Conservation (phyloP, 2,797 vertebrate species). For the Hipposideros larvatus region DNA sequence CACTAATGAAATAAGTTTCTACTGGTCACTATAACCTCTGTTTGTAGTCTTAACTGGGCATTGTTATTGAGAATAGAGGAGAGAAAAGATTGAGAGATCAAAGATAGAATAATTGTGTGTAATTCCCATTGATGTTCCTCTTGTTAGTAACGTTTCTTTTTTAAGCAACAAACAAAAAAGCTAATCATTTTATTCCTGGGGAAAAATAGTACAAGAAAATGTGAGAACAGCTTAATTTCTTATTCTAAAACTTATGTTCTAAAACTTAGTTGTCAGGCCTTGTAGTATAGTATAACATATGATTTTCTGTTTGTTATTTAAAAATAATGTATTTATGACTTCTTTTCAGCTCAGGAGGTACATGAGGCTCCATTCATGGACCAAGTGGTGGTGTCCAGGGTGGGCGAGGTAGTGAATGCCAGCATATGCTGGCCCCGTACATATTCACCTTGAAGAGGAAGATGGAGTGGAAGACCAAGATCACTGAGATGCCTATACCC, state of each 20-base stretch:
- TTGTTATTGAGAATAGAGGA: background rate
- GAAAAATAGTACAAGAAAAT: constrained; percentile 15
- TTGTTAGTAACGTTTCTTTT: constrained; percentile 52
- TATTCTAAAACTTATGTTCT: background rate
- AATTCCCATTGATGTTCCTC: constrained; percentile 25
- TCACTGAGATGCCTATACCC: constrained; percentile 94
- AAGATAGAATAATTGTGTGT: background rate
- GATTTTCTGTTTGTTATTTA: constrained; percentile 45
- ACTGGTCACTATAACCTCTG: background rate
- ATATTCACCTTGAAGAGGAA: constrained; percentile 96
- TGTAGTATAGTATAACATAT: background rate
- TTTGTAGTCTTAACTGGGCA: background rate
- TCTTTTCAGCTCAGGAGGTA: background rate
- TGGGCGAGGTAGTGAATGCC: constrained; percentile 95
- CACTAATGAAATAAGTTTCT: constrained; percentile 61
- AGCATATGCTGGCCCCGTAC: constrained; percentile 95
- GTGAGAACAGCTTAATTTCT: constrained; percentile 49
- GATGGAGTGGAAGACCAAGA: constrained; percentile 96
- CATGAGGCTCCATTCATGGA: constrained; percentile 90
- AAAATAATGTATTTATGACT: background rate
- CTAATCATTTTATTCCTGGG: constrained; percentile 30
- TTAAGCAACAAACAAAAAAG: constrained; percentile 39
- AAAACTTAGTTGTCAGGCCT: no score
- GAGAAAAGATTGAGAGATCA: constrained; percentile 3
- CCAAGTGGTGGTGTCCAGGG: constrained; percentile 93